Evolutionary conservation across 2,797 vertebrate genomes (phyloP).

Genomic region (Avahi laniger): DNA sequence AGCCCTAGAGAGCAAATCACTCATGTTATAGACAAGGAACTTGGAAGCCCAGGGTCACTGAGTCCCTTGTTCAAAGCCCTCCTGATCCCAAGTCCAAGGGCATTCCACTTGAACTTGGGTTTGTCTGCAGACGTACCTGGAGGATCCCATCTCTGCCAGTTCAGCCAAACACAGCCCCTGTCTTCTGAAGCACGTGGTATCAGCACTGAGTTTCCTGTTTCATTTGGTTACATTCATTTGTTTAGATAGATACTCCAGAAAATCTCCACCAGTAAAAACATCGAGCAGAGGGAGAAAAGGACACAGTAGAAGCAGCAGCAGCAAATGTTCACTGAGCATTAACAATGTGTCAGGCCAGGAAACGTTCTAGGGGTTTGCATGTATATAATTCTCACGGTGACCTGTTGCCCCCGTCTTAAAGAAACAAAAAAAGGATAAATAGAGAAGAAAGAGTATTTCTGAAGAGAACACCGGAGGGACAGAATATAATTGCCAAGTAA

Average conservation of each 20-base stretch:
- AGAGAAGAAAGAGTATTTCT: not conserved
- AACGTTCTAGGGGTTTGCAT: not conserved
- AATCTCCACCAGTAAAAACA: not conserved
- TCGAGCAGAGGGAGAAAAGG: not conserved
- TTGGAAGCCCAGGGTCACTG: not conserved
- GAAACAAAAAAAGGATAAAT: not conserved
- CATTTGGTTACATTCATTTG: not conserved
- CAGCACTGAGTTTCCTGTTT: not conserved
- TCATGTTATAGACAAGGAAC: not conserved
- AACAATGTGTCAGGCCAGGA: not conserved
- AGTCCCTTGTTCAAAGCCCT: not conserved
- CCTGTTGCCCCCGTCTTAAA: not conserved
- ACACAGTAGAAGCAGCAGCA: accelerated
- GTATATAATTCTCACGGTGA: not conserved
- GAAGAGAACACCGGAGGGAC: not conserved
- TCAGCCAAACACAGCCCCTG: not conserved
- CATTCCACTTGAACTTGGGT: not conserved
- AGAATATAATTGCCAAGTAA: not conserved
- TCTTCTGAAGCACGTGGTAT: not conserved
- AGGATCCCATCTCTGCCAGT: not conserved
- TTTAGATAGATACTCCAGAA: not conserved
- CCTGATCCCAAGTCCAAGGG: not conserved
- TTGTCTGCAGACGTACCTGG: not conserved
- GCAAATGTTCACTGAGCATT: not conserved
- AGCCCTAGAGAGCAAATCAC: not conserved